Evolutionary conservation across 2,888 invertebrate species (phyloP).

Genomic region (Caenorhabditis panamensis): DNA sequence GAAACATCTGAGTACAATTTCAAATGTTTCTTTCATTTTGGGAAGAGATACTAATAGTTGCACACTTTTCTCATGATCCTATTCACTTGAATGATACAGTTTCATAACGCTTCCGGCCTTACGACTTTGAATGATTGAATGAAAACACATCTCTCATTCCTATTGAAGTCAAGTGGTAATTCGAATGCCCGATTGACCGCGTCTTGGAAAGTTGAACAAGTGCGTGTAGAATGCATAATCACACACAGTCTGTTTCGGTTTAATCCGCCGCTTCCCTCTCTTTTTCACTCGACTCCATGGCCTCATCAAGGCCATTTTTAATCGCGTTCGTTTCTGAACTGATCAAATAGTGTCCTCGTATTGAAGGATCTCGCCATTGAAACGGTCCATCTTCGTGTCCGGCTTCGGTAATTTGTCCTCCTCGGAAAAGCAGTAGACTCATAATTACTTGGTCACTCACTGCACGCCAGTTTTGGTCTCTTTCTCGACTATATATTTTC

Average conservation of each 20-base stretch:
- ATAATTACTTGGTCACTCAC: slow-evolving; percentile 13
- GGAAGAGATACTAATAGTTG: too few species aligned
- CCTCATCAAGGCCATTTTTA: slow-evolving; percentile 43
- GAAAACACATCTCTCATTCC: neutral
- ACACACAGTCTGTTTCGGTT: slow-evolving; percentile 3
- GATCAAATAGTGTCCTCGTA: slow-evolving; percentile 23
- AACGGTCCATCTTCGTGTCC: slow-evolving; percentile 3
- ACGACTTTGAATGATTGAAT: neutral
- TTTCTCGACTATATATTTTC: neutral
- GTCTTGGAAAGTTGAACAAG: slow-evolving; percentile 24
- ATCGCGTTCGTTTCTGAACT: slow-evolving; percentile 33
- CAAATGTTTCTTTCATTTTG: too few species aligned
- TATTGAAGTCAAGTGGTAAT: slow-evolving; percentile 7
- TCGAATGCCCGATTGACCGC: neutral
- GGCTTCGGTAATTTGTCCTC: neutral
- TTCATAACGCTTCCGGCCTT: neutral
- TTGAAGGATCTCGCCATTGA: slow-evolving; percentile 3
- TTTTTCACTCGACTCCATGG: slow-evolving; percentile 28
- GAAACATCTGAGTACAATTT: too few species aligned
- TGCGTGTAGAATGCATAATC: slow-evolving; percentile 19
- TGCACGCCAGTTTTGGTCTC: slow-evolving; percentile 1
- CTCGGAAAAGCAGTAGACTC: slow-evolving; percentile 11
- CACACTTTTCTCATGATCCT: too few species aligned
- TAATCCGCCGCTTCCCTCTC: slow-evolving; percentile 15
- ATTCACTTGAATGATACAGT: neutral